Base-by-base conservation (phyloP, 2,113 vertebrate species). In the Psophia crepitans region DNA sequence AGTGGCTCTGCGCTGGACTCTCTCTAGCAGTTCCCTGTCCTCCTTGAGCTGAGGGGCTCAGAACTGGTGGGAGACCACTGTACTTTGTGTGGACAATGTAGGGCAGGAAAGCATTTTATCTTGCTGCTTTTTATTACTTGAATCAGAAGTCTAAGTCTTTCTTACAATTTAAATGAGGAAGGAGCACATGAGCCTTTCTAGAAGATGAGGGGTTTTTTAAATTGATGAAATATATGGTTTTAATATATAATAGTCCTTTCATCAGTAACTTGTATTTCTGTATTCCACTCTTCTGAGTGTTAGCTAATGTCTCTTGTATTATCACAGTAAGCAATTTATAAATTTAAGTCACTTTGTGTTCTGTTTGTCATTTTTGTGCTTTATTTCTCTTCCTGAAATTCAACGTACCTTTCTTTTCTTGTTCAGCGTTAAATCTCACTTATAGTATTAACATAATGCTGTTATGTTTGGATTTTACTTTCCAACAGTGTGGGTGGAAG, bases 141-240 rank as follows among this genome's bases (percentile, higher is more conserved):
- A 66, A 30, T 33, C 35, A 27, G 27, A 74, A 79, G 65, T 33
- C 5, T n/a, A 8, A 33, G 22, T 58, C 12, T 77, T 89, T 51
- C 32, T 61, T 14, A 30, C 12, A 3, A 11, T 82, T 61, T 58
- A 39, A 74, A 44, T 23, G 14, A 78, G 6, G 15, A 73, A 87
- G 10, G 4, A 61, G 2, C 3, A 41, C 3, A 53, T 0, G 1
- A 39, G 10, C 3, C 21, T 65, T 82, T 75, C 23, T 57, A 78
- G 35, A 66, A 48, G 2, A 64, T 23, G 1, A 39, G 6, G 11
- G 0, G 0, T 11, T n/a, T 70, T 71, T 48, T 13, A 22, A 70
- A n/a, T 11, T 51, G 13, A 30, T 79, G 13, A n/a, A 88, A 56
- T 56, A 60, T 32, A 22, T 11, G 1, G n/a, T n/a, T n/a, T n/a